Evolutionary conservation across 2,113 vertebrate genomes (phyloP).

Genomic region (Petrocephalus microphthalmus): DNA sequence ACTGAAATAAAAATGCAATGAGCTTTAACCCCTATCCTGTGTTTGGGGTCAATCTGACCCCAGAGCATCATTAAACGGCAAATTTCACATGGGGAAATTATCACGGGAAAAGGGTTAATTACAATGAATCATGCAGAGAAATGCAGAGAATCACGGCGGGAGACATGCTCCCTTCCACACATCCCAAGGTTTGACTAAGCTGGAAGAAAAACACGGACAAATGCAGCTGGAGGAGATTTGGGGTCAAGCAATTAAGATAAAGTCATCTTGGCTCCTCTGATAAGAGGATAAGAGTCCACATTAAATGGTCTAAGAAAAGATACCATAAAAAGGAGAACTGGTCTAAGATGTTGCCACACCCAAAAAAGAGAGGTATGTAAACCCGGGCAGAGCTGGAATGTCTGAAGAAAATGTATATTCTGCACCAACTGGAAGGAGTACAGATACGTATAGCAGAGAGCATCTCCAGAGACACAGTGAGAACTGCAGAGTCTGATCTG

Average conservation of each 20-base stretch:
- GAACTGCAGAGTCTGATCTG: neutral
- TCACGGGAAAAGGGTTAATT: no score
- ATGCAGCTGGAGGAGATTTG: neutral
- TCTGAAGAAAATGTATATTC: neutral
- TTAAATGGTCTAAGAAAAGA: neutral
- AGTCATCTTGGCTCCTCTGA: neutral
- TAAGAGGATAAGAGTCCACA: neutral
- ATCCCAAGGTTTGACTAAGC: neutral
- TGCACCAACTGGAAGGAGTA: neutral
- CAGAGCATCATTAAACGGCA: no score
- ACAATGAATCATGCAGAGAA: neutral
- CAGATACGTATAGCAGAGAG: neutral
- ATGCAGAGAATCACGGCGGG: neutral
- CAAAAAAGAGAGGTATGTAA: neutral
- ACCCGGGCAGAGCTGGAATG: neutral
- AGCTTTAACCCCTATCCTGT: no score
- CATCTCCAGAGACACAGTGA: neutral
- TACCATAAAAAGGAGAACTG: neutral
- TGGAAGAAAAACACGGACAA: neutral
- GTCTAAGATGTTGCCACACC: neutral
- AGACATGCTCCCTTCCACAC: neutral
- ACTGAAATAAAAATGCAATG: neutral
- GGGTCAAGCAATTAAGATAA: neutral
- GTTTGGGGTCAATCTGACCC: no score
- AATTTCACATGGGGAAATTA: no score